Base-by-base conservation (phyloP, 2,113 vertebrate genomes). In the Tylochromis polylepis region DNA sequence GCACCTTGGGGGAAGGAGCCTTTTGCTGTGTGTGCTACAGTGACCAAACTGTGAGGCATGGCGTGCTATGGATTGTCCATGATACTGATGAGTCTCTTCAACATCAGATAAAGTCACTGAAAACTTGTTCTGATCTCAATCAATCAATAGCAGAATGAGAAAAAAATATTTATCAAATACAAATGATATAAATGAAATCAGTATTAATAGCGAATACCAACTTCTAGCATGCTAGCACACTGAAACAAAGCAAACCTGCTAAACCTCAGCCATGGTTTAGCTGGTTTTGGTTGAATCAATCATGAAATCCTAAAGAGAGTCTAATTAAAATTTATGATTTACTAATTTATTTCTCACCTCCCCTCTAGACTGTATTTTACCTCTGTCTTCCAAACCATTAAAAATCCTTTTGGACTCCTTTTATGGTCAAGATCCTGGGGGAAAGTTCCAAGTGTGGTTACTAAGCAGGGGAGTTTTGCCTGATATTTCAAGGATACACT, bases 391-490 rank as follows among this genome's bases (percentile, higher is more conserved):
- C 24, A 49, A 29, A 29, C 15, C 1, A 75, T 27, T 75, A 29
- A 8, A 7, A 27, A 46, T 27, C 22, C 41, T 46, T 11, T 46
- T 72, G 67, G 8, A 29, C 22, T 72, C 15, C 24, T 49, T 75
- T 49, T 75, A 75, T 3, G 15, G 24, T 75, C 41, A 75, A 75
- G 4, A 49, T 29, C 41, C 5, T 70, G 60, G 2, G 65, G 11
- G 38, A 72, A 72, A 27, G 38, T 46, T 22, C 41, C 3, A 7
- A 75, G 15, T 29, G 41, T 49, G 15, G 41, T 75, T 75, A 75
- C 49, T 7, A 29, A 0, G 0, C 27, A 49, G 1, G 24, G 67
- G 67, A 29, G 15, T 49, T 49, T 0, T 49, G 5, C 22, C 41
- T 75, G 41, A 11, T 75, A 46, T 46, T 46, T 72, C 65, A 72